phyloP scores from a whole-genome alignment of 1,140 invertebrate species.

The Drosophila watanabei region DNA sequence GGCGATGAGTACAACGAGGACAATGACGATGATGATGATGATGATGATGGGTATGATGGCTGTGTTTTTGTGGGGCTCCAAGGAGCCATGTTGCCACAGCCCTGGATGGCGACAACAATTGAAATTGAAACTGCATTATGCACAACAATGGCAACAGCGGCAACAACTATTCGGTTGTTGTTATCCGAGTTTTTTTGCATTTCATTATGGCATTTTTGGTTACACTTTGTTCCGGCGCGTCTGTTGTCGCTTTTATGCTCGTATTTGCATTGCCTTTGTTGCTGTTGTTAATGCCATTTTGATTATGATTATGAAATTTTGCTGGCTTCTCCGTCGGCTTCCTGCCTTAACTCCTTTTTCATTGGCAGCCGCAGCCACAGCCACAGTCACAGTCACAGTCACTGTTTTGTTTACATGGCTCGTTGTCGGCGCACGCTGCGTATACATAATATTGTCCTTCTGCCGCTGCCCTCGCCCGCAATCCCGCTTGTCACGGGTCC shows the following conservation, averaged over 20 bases:
- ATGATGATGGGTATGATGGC: slow-evolving; percentile 32
- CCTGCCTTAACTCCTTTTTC: slow-evolving; percentile 20
- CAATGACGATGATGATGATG: slow-evolving; percentile 37
- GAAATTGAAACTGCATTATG: slow-evolving; percentile 84
- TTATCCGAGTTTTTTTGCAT: slow-evolving; percentile 56
- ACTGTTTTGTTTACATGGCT: slow-evolving; percentile 77
- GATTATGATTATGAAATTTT: slow-evolving; percentile 84
- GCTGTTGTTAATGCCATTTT: slow-evolving; percentile 84
- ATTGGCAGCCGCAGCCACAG: slow-evolving; percentile 41
- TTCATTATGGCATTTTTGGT: slow-evolving; percentile 82
- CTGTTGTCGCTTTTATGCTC: slow-evolving; percentile 69
- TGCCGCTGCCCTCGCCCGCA: slow-evolving; percentile 34
- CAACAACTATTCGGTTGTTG: slow-evolving; percentile 57
- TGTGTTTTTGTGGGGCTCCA: slow-evolving; percentile 40
- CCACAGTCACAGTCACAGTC: slow-evolving; percentile 42
- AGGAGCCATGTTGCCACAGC: slow-evolving; percentile 47
- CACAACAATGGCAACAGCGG: slow-evolving; percentile 53
- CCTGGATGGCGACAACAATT: slow-evolving; percentile 75
- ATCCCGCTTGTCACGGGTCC: slow-evolving; percentile 45
- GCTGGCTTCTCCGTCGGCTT: slow-evolving; percentile 55
- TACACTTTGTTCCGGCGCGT: slow-evolving; percentile 77
- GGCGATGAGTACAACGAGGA: slow-evolving; percentile 30
- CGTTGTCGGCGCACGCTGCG: slow-evolving; percentile 73
- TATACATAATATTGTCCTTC: slow-evolving; percentile 64
- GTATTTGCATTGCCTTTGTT: slow-evolving; percentile 83